Evolutionary conservation across 2,113 vertebrate species (phyloP), one percentile per base, ranked within the genome.

Genomic region (Coregonus clupeaformis): DNA sequence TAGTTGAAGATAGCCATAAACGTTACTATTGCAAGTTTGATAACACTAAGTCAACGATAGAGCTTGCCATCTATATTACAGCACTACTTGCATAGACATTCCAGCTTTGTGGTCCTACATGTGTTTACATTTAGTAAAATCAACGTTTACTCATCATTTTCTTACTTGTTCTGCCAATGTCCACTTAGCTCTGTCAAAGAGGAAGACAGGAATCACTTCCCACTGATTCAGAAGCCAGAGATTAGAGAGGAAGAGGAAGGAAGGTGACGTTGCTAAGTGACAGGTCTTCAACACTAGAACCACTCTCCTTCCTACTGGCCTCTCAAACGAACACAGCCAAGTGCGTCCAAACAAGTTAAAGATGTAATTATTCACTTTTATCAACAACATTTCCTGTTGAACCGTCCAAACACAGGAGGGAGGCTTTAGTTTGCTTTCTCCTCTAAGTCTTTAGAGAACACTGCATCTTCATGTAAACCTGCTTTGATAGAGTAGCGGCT

Each of bases 171-270:
- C 57, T n/a, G n/a, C n/a, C n/a, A 20, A 60, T 60, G 57, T 60
- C 57, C 57, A 60, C 57, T 60, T 22, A 60, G 57, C n/a, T 11
- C 65, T 57, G 74, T 63, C 67, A 91, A 93, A 88, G 92, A 89
- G 57, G 90, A 92, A 92, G 90, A 94, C 94, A 91, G 90, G 86
- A 89, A 89, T 91, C 94, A 89, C 92, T 93, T 92, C 93, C 93
- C 93, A 24, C 29, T 22, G 59, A 75, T 81, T 66, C 57, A 81
- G 78, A 77, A 90, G 89, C 86, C 86, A 89, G 90, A 88, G 90
- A 69, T 78, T 6, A 89, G 90, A 88, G 47, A 52, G 47, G 47
- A 52, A 52, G 47, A 52, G 47, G 47, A 52, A 52, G 47, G 47
- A 52, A 69, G 86, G 85, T 86, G 68, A 82, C 84, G 90, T 94